A percentile compares a stretch with the other conserved stretches of the same genome.
Evolutionary conservation across 2,888 invertebrate species (phyloP).

Genomic region (Napeogenes sylphis): DNA sequence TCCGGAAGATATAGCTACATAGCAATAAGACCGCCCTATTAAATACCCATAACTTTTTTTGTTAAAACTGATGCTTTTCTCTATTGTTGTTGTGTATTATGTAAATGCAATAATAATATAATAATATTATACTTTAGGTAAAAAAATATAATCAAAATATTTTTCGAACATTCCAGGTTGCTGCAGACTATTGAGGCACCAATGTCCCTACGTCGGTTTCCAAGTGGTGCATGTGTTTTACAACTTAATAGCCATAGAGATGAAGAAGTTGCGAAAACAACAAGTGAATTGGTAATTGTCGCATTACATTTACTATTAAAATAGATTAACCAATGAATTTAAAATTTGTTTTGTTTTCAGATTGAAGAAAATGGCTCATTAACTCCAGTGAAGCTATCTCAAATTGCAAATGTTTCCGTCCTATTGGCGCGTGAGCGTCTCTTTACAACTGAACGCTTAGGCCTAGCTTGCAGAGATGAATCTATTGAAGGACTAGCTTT

Average conservation of each 20-base stretch:
- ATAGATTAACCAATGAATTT: not conserved
- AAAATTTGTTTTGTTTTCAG: slow-evolving; percentile 57
- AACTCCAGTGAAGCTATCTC: slow-evolving; percentile 92
- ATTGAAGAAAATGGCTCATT: slow-evolving; percentile 83
- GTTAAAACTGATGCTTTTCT: too few species aligned
- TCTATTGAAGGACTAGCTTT: slow-evolving; percentile 96
- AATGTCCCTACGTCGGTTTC: slow-evolving; percentile 88
- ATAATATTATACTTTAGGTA: too few species aligned
- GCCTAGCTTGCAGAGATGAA: slow-evolving; percentile 95
- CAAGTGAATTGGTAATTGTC: slow-evolving; percentile 78
- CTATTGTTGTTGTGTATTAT: not conserved
- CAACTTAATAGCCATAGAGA: slow-evolving; percentile 88
- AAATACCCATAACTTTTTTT: too few species aligned
- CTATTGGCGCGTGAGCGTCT: slow-evolving; percentile 94
- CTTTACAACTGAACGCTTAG: slow-evolving; percentile 89
- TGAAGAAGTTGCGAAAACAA: slow-evolving; percentile 82
- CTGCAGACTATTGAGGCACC: slow-evolving; percentile 82
- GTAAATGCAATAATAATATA: slow-evolving; percentile 1
- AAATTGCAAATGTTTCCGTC: slow-evolving; percentile 88
- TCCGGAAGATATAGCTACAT: too few species aligned
- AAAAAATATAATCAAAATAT: not conserved
- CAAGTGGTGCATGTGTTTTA: slow-evolving; percentile 96
- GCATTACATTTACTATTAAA: slow-evolving; percentile 5
- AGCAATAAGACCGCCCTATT: too few species aligned
- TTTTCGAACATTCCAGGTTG: slow-evolving; percentile 51